Base-by-base conservation (phyloP, 1,140 invertebrate genomes). In the Formica exsecta region DNA sequence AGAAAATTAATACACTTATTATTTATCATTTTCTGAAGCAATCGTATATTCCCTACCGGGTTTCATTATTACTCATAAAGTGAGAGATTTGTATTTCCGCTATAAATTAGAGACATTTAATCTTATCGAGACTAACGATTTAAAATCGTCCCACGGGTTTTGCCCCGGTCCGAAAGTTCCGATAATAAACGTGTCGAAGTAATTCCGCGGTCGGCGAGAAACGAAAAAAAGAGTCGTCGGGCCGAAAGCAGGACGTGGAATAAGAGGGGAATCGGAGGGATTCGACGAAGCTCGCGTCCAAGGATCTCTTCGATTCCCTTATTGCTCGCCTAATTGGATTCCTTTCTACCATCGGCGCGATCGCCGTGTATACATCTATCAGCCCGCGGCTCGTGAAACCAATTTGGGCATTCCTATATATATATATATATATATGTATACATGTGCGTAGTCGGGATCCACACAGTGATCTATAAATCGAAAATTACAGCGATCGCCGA, bases 281-380 rank as follows among this genome's bases (percentile, higher is more conserved):
- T 79, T 85, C 83, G 71, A 48, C 62, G 68, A 80, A 86, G 75
- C 84, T 86, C 74, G 54, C 61, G 71, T 68, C 65, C 75, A 61
- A 65, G 74, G 76, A 89, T 80, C 88, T 90, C 86, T 87, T 90
- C 89, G 89, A 90, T 92, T 91, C 89, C 91, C 91, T 92, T 90
- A 92, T 92, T 92, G 91, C 90, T 91, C 90, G 79, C 86, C 90
- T 92, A 92, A 92, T 92, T 92, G 91, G 91, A 92, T 92, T 92
- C 91, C 88, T 89, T 85, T 81, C 75, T 80, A 80, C 76, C 85
- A 80, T 83, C 65, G 64, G 85, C 86, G 88, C 85, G 91, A 92
- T 92, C 88, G 85, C 83, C 80, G 86, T 62, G 75, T 68, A 75
- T 79, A 87, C 85, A 85, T 87, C 89, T 90, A 89, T 77, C 87